Evolutionary conservation across 1,140 invertebrate species (phyloP).

Genomic region (Zeugodacus cucurbitae): DNA sequence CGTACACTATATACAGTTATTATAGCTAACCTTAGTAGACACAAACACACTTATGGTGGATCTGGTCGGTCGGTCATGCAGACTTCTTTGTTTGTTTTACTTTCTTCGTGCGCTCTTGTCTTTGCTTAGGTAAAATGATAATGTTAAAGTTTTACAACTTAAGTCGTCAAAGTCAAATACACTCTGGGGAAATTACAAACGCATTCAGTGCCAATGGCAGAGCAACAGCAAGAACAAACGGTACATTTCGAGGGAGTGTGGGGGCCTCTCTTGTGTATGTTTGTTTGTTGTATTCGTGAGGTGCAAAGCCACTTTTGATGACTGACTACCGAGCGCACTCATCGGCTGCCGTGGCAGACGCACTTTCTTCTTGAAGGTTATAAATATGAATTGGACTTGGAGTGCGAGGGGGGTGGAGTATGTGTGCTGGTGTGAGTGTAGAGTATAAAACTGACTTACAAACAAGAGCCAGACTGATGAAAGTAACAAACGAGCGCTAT

Average conservation of each 20-base stretch:
- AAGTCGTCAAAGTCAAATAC: slow-evolving; percentile 67
- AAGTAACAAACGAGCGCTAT: not conserved
- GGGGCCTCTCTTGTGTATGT: not conserved
- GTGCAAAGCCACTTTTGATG: slow-evolving; percentile 6
- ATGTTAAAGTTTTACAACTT: slow-evolving; percentile 67
- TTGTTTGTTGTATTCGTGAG: not conserved
- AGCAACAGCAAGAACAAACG: slow-evolving; percentile 9
- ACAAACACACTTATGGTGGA: not conserved
- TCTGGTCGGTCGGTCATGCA: not conserved
- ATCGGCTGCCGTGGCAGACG: not conserved
- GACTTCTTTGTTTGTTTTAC: not conserved
- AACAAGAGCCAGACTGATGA: not conserved
- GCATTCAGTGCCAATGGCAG: slow-evolving; percentile 56
- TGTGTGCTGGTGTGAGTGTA: not conserved
- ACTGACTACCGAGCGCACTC: not conserved
- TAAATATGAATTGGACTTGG: slow-evolving; percentile 23
- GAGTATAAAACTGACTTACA: not conserved
- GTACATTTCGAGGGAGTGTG: not conserved
- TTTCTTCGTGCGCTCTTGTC: not conserved
- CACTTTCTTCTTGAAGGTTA: slow-evolving; percentile 2
- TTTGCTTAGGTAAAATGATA: slow-evolving; percentile 49
- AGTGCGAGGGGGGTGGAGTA: not conserved
- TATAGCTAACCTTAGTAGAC: not conserved
- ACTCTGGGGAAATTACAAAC: slow-evolving; percentile 66
- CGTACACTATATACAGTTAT: not conserved